Evolutionary conservation across 2,888 invertebrate species (phyloP).

Genomic region (Acleris sparsana): DNA sequence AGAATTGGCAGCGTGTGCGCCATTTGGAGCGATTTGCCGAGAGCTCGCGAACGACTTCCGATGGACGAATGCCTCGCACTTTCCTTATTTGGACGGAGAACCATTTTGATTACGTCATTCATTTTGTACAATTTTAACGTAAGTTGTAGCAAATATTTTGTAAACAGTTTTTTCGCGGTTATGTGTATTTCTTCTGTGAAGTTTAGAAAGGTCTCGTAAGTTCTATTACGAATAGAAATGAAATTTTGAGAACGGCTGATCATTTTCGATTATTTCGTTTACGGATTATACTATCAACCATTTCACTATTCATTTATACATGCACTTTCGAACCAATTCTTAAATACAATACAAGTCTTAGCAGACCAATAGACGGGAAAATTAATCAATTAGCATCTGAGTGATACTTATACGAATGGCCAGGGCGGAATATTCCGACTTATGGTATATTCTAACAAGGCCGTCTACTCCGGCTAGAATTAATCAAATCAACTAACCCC

Average conservation of each 20-base stretch:
- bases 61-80: conserved; percentile 61
- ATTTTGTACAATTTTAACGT: conserved; percentile 49
- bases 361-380: conserved; percentile 41
- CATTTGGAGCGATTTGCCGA: conserved; percentile 62
- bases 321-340: background rate
- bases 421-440: conserved; percentile 73
- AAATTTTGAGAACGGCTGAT: background rate
- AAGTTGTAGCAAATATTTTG: background rate
- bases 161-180: too few relatives aligned
- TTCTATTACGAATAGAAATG: background rate
- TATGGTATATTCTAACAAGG: conserved; percentile 75
- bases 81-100: conserved; percentile 62
- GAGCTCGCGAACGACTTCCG: conserved; percentile 64
- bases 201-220: too few relatives aligned
- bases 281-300: background rate
- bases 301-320: background rate
- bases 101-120: conserved; percentile 63
- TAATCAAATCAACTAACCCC: conserved; percentile 84
- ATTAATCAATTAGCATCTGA: conserved; percentile 61
- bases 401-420: conserved; percentile 53
- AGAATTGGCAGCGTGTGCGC: conserved; percentile 58
- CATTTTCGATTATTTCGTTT: background rate
- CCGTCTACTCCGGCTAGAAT: conserved; percentile 77
- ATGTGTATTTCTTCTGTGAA: too few relatives aligned
- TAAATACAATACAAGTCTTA: conserved; percentile 10